Evolutionary conservation across 2,797 vertebrate genomes (phyloP).

Genomic region (Telmatherina bonti): DNA sequence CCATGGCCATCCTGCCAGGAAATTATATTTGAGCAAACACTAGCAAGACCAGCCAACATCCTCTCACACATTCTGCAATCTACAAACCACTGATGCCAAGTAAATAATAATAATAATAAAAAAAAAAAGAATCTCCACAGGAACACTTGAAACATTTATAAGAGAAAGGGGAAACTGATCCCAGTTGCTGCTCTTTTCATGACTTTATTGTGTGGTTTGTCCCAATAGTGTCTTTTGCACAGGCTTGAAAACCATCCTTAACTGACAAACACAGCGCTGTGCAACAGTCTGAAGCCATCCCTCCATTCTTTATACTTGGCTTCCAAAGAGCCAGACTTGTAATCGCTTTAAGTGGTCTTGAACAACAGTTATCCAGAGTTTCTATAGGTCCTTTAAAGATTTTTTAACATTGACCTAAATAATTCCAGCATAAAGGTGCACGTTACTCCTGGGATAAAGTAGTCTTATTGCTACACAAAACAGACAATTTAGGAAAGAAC

Average conservation of each 20-base stretch:
- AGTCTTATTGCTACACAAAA: background rate
- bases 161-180: background rate
- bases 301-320: background rate
- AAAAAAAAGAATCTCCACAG: background rate
- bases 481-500: too few relatives aligned
- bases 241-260: background rate
- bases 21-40: conserved; percentile 53
- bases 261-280: background rate
- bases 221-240: background rate
- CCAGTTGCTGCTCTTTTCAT: background rate
- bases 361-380: background rate
- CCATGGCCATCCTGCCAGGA: conserved; percentile 52
- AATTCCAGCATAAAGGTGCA: background rate
- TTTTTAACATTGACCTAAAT: background rate
- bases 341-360: background rate
- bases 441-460: background rate
- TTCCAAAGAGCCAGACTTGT: background rate
- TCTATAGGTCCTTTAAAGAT: background rate
- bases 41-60: conserved; percentile 34
- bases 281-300: too few relatives aligned
- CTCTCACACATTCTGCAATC: conserved; percentile 2
- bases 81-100: conserved; percentile 3
- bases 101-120: background rate
- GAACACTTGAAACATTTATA: background rate
- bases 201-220: background rate